Conservation (phyloP, 2,113 vertebrate species). For the Chlamydotis undulata region DNA sequence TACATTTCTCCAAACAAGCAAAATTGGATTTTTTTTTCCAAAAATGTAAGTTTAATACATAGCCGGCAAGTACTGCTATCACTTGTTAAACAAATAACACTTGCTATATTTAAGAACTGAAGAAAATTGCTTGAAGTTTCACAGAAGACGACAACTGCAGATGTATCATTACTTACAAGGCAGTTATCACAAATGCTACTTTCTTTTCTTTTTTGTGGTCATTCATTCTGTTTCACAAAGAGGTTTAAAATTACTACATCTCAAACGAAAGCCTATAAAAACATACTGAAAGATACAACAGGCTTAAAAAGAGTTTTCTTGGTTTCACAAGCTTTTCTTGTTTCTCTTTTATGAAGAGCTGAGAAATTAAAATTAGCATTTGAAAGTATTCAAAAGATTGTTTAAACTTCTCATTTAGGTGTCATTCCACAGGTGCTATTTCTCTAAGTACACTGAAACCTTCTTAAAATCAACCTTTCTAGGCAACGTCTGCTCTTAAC, state of each 20-base stretch:
- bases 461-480: constrained; percentile 2
- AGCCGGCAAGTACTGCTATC: background rate
- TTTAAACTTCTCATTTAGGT: constrained; percentile 64
- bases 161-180: constrained; percentile 52
- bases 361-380: constrained; percentile 83
- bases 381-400: constrained; percentile 79
- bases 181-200: constrained; percentile 78
- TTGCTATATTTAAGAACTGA: background rate
- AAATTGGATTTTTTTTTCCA: background rate
- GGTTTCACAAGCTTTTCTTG: constrained; percentile 85
- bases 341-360: constrained; percentile 78
- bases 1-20: background rate
- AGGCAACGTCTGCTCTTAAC: constrained; percentile 2
- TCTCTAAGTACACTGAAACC: constrained; percentile 63
- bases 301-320: constrained; percentile 79
- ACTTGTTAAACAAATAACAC: background rate
- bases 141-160: constrained; percentile 60
- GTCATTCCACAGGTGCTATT: constrained; percentile 72
- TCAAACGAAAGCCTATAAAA: constrained; percentile 76
- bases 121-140: constrained; percentile 62
- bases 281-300: constrained; percentile 73
- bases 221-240: constrained; percentile 73
- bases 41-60: background rate
- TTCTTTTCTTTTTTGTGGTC: constrained; percentile 82
- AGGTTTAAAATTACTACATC: constrained; percentile 63